These are phyloP conservation scores for Sarcophaga variegata DNA, from an alignment of 2,888 invertebrate genomes.

Conservation along the genomic window DNA sequence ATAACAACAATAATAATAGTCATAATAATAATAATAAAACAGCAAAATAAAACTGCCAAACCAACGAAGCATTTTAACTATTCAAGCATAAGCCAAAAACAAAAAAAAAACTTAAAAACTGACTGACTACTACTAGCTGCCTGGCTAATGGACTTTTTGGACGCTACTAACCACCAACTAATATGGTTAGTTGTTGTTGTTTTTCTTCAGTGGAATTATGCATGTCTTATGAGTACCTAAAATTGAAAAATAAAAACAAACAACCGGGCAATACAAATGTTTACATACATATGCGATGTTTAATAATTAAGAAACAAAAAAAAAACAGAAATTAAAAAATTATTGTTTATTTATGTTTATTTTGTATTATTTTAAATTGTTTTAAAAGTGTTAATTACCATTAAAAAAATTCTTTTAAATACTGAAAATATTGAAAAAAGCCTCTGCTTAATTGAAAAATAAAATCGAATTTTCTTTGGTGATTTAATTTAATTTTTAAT, in stretches of 20 bases:
- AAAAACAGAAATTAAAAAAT: constrained; percentile 1
- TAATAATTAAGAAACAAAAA: too few species aligned
- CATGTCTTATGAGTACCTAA: constrained; percentile 19
- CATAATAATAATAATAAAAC: background rate
- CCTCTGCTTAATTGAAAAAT: constrained; percentile 13
- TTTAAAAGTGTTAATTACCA: constrained; percentile 44
- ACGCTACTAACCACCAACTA: background rate
- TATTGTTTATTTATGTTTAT: constrained; percentile 51
- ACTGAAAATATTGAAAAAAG: background rate
- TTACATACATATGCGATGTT: too few species aligned
- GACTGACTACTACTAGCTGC: background rate
- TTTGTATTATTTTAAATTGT: constrained; percentile 50
- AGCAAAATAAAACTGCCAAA: constrained; percentile 45
- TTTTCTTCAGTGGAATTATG: constrained; percentile 2
- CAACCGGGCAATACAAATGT: background rate
- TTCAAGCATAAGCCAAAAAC: constrained; percentile 43
- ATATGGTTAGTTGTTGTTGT: constrained; percentile 5
- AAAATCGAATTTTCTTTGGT: background rate
- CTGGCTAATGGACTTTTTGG: background rate
- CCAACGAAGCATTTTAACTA: constrained; percentile 57
- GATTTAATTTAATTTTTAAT: background rate
- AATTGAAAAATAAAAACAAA: constrained; percentile 8
- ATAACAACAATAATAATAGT: background rate
- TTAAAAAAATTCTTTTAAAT: constrained; percentile 10
- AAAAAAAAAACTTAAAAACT: background rate